Evolutionary conservation across 2,888 invertebrate genomes (phyloP).

Genomic region (Doris montereyensis): DNA sequence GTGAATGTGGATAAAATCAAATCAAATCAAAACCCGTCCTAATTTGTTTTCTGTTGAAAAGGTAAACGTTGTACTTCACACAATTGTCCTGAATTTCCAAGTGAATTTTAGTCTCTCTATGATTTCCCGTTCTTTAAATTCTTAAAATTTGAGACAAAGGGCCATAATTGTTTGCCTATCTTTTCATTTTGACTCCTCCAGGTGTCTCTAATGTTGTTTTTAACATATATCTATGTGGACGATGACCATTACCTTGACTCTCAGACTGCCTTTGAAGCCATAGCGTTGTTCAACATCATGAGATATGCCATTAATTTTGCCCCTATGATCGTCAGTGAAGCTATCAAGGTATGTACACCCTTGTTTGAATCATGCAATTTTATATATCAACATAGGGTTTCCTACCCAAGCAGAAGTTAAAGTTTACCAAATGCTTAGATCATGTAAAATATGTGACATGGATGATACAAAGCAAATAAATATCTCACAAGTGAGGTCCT

Average conservation of each 20-base stretch:
- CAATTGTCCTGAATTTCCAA: too few relatives aligned
- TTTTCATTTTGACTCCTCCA: constrained; percentile 42
- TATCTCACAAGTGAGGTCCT: too few relatives aligned
- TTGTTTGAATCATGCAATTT: not conserved
- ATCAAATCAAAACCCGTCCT: too few relatives aligned
- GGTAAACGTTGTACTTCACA: too few relatives aligned
- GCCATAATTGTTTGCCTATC: not conserved
- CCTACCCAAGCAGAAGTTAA: not conserved
- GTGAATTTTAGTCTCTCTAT: too few relatives aligned
- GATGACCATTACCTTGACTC: constrained; percentile 79
- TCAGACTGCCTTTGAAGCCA: constrained; percentile 71
- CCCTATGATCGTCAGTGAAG: constrained; percentile 86
- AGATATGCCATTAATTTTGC: constrained; percentile 93
- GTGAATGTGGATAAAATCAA: too few relatives aligned
- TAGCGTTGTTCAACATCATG: constrained; percentile 72
- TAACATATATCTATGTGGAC: constrained; percentile 62
- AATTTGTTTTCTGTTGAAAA: too few relatives aligned
- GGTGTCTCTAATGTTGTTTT: constrained; percentile 67
- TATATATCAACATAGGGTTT: not conserved
- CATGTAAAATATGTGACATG: not conserved
- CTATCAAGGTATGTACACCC: constrained; percentile 60
- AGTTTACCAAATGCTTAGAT: too few relatives aligned
- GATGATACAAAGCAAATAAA: not conserved
- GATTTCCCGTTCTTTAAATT: too few relatives aligned
- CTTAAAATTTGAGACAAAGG: not conserved